phyloP scores from a whole-genome alignment of 2,797 vertebrate genomes.

The Gambusia yucatana region DNA sequence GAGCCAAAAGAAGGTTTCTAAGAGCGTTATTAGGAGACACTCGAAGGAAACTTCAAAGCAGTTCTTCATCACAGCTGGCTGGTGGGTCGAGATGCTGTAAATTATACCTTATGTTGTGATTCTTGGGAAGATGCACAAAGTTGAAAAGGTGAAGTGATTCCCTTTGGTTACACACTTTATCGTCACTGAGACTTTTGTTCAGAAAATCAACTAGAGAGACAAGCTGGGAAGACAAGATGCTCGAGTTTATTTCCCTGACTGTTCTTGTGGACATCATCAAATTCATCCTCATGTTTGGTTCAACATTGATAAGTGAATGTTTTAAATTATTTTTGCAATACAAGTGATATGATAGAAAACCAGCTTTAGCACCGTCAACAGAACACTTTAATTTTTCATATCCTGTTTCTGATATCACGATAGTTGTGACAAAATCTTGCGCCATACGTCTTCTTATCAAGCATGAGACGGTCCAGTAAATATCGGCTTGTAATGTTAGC shows the following conservation, averaged over 20 bases:
- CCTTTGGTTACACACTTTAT: conserved; percentile 16
- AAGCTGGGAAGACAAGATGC: conserved; percentile 16
- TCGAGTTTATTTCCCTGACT: conserved; percentile 7
- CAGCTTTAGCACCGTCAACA: conserved; percentile 28
- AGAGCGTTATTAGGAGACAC: conserved; percentile 72
- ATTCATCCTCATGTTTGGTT: conserved; percentile 19
- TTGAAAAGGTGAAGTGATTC: conserved; percentile 50
- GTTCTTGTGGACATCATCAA: conserved; percentile 29
- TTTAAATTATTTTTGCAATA: conserved; percentile 23
- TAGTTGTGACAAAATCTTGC: background rate
- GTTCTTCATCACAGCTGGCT: conserved; percentile 55
- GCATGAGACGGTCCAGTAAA: background rate
- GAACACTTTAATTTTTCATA: conserved; percentile 34
- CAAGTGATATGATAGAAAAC: conserved; percentile 22
- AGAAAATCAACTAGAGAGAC: conserved; percentile 6
- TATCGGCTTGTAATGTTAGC: background rate
- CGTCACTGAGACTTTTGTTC: conserved; percentile 17
- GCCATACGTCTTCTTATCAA: background rate
- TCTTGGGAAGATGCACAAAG: conserved; percentile 30
- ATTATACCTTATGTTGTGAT: conserved; percentile 58
- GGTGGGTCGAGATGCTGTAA: conserved; percentile 64
- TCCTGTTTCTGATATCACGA: conserved; percentile 27
- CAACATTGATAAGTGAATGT: conserved; percentile 30
- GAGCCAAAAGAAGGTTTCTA: conserved; percentile 63
- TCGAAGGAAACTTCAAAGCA: conserved; percentile 71